Evolutionary conservation across 2,888 invertebrate species (phyloP), one percentile per base, ranked within the genome.

Genomic region (Coenonympha glycerion): DNA sequence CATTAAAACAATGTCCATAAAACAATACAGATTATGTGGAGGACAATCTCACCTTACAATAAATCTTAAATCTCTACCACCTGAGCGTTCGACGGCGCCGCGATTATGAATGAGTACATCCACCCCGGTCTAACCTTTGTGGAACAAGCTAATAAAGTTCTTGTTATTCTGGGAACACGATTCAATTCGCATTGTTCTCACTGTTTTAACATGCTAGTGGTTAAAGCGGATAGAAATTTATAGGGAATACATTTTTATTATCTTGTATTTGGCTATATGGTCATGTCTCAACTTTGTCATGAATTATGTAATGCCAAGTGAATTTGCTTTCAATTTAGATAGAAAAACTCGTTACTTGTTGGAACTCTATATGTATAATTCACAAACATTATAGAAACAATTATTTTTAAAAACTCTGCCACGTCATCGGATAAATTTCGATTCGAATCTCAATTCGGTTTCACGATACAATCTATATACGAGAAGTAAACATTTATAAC

Each of bases 51-150:
- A 76, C 80, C 76, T 78, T 73, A 69, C 80, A 70, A 82, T 84
- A 84, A 83, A 84, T 84, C 80, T 79, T 75, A 77, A 78, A 77
- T 75, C 78, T 75, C 72, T 77, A 79, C 80, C 85, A 85, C 83
- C 84, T 84, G 84, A 79, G 83, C 80, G 77, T 79, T 79, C 79
- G 78, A 80, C 80, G 70, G 73, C 71, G 76, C 75, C 68, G 76
- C 75, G 78, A 79, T 83, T 80, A 83, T 81, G 79, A 84, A 81
- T 80, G 76, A 74, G 78, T 71, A 63, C 66, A 62, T 65, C 65
- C 69, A 59, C 59, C 61, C 61, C 55, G 53, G 62, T 61, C 63
- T 59, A 39, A 62, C 59, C 58, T 51, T 47, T 53, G 47, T 47
- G 8, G 18, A 2, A 46, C 46, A 56, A 47, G 47, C 49, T 56